Percentiles rank a stretch among this genome's conserved stretches.
Conservation (phyloP, 2,797 vertebrate species). For the Spinibarbus caldwelli region DNA sequence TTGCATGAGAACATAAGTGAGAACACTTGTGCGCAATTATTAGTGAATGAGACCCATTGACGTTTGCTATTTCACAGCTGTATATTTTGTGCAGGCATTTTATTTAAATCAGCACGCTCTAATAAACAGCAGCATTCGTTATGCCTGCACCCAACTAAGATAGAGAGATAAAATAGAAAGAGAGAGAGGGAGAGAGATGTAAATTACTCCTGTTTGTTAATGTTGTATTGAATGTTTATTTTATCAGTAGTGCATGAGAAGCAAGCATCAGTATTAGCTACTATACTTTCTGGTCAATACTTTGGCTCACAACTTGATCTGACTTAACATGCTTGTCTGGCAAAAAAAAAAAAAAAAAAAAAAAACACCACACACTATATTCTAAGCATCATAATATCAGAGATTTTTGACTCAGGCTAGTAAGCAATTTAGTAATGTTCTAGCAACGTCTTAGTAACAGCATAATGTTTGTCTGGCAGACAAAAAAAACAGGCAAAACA, state of each 20-base stretch:
- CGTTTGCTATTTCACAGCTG: slow-evolving; percentile 5
- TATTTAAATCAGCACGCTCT: slow-evolving; percentile 30
- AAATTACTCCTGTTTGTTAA: not conserved
- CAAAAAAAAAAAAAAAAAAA: not conserved
- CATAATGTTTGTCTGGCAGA: not conserved
- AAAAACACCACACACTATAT: not conserved
- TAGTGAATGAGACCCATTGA: slow-evolving; percentile 18
- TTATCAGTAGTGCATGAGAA: not conserved
- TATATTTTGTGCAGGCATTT: slow-evolving; percentile 13
- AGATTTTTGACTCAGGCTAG: not conserved
- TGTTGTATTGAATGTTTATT: not conserved
- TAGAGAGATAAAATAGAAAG: not conserved
- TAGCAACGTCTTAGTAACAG: not conserved
- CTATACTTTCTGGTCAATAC: not conserved
- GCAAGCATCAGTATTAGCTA: slow-evolving; percentile 2
- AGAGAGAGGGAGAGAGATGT: not conserved
- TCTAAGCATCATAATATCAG: not conserved
- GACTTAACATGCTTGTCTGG: not conserved
- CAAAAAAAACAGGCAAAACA: not conserved
- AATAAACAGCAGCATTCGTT: slow-evolving; percentile 40
- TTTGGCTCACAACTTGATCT: not conserved
- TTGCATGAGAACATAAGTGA: not conserved
- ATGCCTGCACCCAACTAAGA: not conserved
- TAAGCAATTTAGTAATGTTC: not conserved
- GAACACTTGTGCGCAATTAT: not conserved